phyloP scores from a whole-genome alignment of 1,140 invertebrate genomes.

The Hyles euphorbiae region DNA sequence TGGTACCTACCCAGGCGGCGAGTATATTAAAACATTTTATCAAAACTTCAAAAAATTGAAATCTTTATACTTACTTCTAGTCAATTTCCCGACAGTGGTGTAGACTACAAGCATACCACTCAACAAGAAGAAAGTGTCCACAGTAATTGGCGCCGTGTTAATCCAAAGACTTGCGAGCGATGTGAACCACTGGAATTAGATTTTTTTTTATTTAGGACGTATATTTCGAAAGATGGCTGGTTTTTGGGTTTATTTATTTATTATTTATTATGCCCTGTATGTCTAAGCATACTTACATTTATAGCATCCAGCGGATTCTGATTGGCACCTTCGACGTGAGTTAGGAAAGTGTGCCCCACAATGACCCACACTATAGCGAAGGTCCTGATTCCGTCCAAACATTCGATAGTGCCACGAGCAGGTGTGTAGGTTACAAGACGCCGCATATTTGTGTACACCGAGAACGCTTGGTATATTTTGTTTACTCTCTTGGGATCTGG shows the following conservation, averaged over 20 bases:
- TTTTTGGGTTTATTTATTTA: too few species aligned
- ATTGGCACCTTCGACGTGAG: background rate
- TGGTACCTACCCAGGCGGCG: too few species aligned
- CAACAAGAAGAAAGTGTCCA: constrained; percentile 77
- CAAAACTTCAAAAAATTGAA: too few species aligned
- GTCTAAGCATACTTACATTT: too few species aligned
- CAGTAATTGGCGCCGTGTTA: constrained; percentile 52
- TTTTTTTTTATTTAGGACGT: background rate
- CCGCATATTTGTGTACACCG: constrained; percentile 68
- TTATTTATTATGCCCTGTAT: too few species aligned
- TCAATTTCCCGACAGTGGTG: constrained; percentile 66
- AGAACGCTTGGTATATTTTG: constrained; percentile 40
- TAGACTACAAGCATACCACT: constrained; percentile 79
- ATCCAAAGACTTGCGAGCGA: constrained; percentile 40
- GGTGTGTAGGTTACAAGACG: constrained; percentile 50
- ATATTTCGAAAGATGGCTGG: too few species aligned
- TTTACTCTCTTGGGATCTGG: constrained; percentile 10
- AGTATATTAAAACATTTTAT: too few species aligned
- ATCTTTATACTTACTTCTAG: constrained; percentile 27
- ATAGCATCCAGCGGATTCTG: too few species aligned
- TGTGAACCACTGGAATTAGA: constrained; percentile 41
- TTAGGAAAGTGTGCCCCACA: constrained; percentile 55
- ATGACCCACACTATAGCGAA: constrained; percentile 77
- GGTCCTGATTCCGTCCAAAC: constrained; percentile 74
- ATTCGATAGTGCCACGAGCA: constrained; percentile 44